Percentiles rank a stretch among this genome's conserved stretches.
These are phyloP conservation scores for Polymixis flavicincta DNA, from an alignment of 2,888 invertebrate species.

Conservation along the genomic window DNA sequence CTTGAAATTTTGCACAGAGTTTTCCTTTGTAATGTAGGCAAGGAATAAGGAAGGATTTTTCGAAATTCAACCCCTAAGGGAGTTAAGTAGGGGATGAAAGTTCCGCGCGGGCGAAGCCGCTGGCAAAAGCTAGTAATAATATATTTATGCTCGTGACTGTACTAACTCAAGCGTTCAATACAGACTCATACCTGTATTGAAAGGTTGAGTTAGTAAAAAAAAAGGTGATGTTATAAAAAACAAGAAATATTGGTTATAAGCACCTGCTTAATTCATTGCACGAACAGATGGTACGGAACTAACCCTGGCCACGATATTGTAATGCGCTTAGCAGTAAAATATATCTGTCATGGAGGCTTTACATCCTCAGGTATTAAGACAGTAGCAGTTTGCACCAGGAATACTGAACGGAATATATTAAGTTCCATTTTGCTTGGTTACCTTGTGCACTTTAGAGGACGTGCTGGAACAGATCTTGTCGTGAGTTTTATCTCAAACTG, in stretches of 20 bases:
- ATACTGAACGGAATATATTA: conserved; percentile 19
- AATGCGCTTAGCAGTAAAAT: conserved; percentile 41
- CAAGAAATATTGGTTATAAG: background rate
- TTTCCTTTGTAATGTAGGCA: too few relatives aligned
- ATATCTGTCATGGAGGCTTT: conserved; percentile 6
- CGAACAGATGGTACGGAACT: conserved; percentile 8
- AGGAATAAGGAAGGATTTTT: too few relatives aligned
- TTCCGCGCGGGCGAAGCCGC: too few relatives aligned
- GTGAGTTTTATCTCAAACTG: background rate
- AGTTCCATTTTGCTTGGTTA: background rate
- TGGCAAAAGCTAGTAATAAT: too few relatives aligned
- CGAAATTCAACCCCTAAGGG: too few relatives aligned
- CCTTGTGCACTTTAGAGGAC: background rate
- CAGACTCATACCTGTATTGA: too few relatives aligned
- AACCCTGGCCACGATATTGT: conserved; percentile 30
- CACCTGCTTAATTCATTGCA: background rate
- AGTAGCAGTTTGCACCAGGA: conserved; percentile 11
- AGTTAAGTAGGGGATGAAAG: too few relatives aligned
- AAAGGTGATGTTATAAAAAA: background rate
- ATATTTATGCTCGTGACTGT: background rate
- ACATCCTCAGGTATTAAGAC: conserved; percentile 1
- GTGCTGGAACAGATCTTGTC: background rate
- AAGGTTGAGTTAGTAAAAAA: too few relatives aligned
- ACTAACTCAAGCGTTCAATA: background rate
- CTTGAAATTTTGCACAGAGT: too few relatives aligned